Percentiles rank a stretch among this genome's conserved stretches.
These are phyloP conservation scores for Psix sp. DNA, from an alignment of 1,140 invertebrate genomes.

Conservation along the genomic window DNA sequence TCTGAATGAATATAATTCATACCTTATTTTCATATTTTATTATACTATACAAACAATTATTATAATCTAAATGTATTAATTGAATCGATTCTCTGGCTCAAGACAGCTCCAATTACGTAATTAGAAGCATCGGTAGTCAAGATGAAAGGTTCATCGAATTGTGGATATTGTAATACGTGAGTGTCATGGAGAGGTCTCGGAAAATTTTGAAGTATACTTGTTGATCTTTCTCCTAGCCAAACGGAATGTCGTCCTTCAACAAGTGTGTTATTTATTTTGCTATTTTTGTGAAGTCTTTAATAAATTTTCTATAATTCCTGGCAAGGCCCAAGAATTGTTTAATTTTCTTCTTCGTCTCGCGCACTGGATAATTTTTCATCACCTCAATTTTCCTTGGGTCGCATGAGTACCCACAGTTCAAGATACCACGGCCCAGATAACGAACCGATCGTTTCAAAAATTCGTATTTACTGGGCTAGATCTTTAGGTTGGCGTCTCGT, in stretches of 20 bases:
- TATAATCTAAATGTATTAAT: too few species aligned
- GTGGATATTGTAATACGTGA: constrained; percentile 66
- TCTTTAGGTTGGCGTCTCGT: not conserved
- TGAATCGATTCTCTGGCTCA: not conserved
- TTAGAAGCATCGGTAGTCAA: constrained; percentile 68
- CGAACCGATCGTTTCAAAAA: not conserved
- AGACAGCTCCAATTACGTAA: not conserved
- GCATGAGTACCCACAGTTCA: constrained; percentile 54
- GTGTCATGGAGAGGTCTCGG: constrained; percentile 60
- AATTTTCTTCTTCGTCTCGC: constrained; percentile 69
- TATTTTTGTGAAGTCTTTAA: constrained; percentile 62
- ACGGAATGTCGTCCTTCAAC: constrained; percentile 58
- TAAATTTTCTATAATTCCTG: constrained; percentile 69
- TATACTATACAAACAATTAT: too few species aligned
- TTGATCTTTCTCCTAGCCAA: constrained; percentile 58
- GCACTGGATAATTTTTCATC: constrained; percentile 66
- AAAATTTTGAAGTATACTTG: constrained; percentile 60
- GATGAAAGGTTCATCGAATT: constrained; percentile 65
- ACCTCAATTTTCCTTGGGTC: constrained; percentile 69
- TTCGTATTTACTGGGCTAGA: not conserved
- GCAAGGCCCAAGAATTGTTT: constrained; percentile 69
- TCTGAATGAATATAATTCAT: too few species aligned
- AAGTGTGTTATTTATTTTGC: constrained; percentile 61
- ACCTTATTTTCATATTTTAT: too few species aligned
- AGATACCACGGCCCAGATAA: constrained; percentile 18